Base-by-base conservation (phyloP, 2,888 invertebrate genomes). In the Patella ulyssiponensis region DNA sequence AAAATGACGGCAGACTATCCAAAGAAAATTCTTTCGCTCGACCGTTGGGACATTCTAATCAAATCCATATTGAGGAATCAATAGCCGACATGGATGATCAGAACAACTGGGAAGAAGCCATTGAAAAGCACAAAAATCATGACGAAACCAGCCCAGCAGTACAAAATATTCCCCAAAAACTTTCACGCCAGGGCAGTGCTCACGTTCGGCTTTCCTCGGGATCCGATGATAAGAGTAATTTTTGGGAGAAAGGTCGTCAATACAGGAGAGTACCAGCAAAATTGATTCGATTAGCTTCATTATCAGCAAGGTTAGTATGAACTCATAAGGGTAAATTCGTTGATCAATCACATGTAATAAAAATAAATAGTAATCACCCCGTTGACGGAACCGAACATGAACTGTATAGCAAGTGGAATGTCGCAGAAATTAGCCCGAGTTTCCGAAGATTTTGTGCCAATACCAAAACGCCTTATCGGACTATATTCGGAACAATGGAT, bases 231-330 rank as follows among this genome's bases (percentile, higher is more conserved):
- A 64, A 64, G 14, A 23, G 11, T 9, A 64, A 20, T 12, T 64
- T 12, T 64, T 64, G 64, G 64, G 64, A 64, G 20, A n/a, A 23
- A 23, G 64, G 64, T 5, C 20, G 64, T 23, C 64, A 64, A 9
- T 64, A 23, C 64, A 64, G 56, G 20, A 73, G 80, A 52, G 73
- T 85, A 12, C 87, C 87, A 14, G 84, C 87, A 14, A 86, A 85
- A 76, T 79, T 86, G 23, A 83, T 87, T 53, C 81, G 87, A 12
- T 75, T 87, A 12, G 85, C 86, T 1, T 86, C 88, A 0, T 23
- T 20, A 52, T 53, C 72, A 23, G 72, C 53, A 52, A 72, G 72
- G 51, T 72, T 5, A 72, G 20, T 44, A 17, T 3, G 4, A 33
- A 33, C 33, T 2, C 4, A 3, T 4, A 0, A 33, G 33, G 33